Conservation (phyloP, 2,113 vertebrate genomes). For the Pteruthius melanotis region DNA sequence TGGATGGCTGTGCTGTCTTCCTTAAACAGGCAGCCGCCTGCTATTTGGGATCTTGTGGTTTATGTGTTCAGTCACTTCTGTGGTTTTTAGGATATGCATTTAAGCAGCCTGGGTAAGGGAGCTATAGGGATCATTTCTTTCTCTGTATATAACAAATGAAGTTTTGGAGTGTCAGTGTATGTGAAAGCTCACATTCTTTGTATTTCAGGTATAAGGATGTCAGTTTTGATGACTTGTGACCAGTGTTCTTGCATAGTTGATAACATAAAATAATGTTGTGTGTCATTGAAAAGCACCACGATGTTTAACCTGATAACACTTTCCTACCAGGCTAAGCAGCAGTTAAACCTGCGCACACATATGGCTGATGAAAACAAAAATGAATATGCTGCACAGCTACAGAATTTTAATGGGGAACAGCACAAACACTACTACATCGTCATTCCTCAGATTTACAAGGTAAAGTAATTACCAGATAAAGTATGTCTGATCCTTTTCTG, state of each 20-base stretch:
- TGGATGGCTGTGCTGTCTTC: not conserved
- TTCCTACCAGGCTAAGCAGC: conserved; percentile 85
- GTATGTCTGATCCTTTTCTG: not conserved
- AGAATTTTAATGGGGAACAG: conserved; percentile 94
- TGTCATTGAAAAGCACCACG: not conserved
- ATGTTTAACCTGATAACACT: not conserved
- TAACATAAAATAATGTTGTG: not conserved
- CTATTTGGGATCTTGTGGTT: not conserved
- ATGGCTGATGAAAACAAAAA: conserved; percentile 98
- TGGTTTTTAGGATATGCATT: not conserved
- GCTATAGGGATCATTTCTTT: not conserved
- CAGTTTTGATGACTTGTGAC: not conserved
- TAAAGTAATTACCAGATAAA: conserved; percentile 52
- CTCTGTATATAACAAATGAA: not conserved
- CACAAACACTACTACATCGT: conserved; percentile 95
- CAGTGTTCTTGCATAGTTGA: not conserved
- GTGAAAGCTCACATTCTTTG: not conserved
- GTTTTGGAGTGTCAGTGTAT: not conserved
- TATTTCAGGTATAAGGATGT: not conserved
- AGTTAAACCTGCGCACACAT: conserved; percentile 91
- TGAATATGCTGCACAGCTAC: conserved; percentile 95
- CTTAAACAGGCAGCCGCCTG: not conserved
- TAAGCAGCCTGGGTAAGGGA: not conserved
- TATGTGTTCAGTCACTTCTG: fast-evolving
- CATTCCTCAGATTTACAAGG: conserved; percentile 98